Base-by-base conservation (phyloP, 2,888 invertebrate species). In the Cerastoderma edule region DNA sequence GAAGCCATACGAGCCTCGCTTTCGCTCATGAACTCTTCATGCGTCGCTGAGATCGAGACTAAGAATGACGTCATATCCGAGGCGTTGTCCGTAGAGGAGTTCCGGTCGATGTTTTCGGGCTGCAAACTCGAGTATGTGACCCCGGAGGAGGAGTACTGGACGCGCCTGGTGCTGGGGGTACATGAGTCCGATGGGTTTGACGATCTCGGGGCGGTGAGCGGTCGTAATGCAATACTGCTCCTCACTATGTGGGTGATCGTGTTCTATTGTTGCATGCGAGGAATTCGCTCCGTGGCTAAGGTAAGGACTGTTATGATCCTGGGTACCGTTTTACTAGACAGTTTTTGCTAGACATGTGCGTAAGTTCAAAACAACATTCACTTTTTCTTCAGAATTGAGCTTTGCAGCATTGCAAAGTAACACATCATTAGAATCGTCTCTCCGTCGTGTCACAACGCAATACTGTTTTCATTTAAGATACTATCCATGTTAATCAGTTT, bases 61-160 rank as follows among this genome's bases (percentile, higher is more conserved):
- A 35, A 56, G 0, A 27, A 24, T 19, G 56, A 32, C 24, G 2
- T 60, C 27, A n/a, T n/a, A n/a, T n/a, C n/a, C n/a, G 48, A 60
- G 16, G n/a, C 1, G 2, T 30, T 30, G 0, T 27, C n/a, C 2
- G 24, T 60, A 16, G 24, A 48, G 10, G 28, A 28, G 24, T 48
- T 69, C n/a, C 19, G 33, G n/a, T 1, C 19, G 6, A 57, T 10
- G 8, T 72, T 67, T 57, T 24, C 48, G 5, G 19, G 6, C 0
- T 73, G 73, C 27, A 46, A 39, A 19, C 10, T 63, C 10, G 32
- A 63, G 16, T 67, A 39, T 32, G 33, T 30, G 22, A 63, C 73
- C 1, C 67, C 73, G 0, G 67, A 60, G n/a, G 64, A 73, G n/a
- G 67, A 73, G 48, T 73, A 67, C 46, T 73, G 73, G 73, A 73